These are phyloP conservation scores for Tetramorium simillimum DNA, from an alignment of 1,140 invertebrate species.

Conservation along the genomic window DNA sequence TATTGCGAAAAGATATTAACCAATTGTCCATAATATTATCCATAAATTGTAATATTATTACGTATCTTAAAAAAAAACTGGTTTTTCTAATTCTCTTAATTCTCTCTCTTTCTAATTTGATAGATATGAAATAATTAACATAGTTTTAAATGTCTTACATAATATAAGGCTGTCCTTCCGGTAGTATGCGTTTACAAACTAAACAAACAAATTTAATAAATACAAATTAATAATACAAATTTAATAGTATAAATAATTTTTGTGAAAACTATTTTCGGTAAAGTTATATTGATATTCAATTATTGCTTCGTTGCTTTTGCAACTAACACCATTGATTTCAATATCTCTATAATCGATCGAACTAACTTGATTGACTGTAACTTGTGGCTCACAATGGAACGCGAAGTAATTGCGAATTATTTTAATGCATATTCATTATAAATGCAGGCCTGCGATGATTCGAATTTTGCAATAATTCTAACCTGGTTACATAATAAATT, in stretches of 20 bases:
- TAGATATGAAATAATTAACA: background rate
- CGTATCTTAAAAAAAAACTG: background rate
- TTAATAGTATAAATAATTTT: background rate
- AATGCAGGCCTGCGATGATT: conserved; percentile 25
- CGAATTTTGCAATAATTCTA: conserved; percentile 70
- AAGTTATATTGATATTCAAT: background rate
- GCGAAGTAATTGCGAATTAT: conserved; percentile 1
- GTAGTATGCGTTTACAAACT: background rate
- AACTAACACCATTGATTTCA: background rate
- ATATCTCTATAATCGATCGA: background rate
- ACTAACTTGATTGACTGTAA: background rate
- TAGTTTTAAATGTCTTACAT: background rate
- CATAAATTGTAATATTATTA: background rate
- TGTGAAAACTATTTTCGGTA: background rate
- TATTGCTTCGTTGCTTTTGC: background rate
- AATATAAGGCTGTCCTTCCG: background rate
- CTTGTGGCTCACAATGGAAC: background rate
- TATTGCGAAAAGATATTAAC: background rate
- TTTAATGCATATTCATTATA: conserved; percentile 38
- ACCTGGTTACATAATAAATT: conserved; percentile 73
- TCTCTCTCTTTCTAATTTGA: background rate
- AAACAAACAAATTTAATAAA: no score
- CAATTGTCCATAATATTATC: background rate
- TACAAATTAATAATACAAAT: no score
- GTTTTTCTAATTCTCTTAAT: background rate